Evolutionary conservation across 2,888 invertebrate genomes (phyloP).

Genomic region (Pseudanteris insignis): DNA sequence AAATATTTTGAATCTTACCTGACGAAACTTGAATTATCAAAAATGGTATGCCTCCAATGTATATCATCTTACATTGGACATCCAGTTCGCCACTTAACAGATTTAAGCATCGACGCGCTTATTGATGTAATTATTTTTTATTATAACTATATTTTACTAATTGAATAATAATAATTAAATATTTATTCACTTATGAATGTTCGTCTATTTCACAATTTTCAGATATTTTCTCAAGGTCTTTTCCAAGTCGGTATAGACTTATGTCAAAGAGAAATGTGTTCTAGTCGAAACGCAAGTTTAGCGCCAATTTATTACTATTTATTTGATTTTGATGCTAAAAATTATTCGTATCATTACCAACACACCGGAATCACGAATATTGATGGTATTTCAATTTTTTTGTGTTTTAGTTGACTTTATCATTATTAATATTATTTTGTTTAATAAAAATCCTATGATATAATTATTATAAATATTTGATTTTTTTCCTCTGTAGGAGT

Average conservation of each 20-base stretch:
- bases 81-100: no score
- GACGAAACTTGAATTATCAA: background rate
- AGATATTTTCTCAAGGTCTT: constrained; percentile 16
- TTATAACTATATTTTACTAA: background rate
- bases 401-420: no score
- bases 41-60: background rate
- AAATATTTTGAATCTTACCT: background rate
- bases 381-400: constrained; percentile 15
- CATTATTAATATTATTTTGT: no score
- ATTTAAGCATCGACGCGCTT: constrained; percentile 1
- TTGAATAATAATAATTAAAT: background rate
- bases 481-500: constrained; percentile 16
- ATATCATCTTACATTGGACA: constrained; percentile 7
- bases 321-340: constrained; percentile 18
- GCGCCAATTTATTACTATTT: constrained; percentile 27
- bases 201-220: constrained; percentile 1
- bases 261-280: constrained; percentile 20
- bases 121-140: constrained; percentile 13
- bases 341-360: constrained; percentile 31
- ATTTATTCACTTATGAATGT: no score
- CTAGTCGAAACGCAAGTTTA: background rate
- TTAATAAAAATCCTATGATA: no score
- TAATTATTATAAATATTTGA: no score
- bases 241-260: constrained; percentile 22
- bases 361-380: constrained; percentile 6